These are phyloP conservation scores for Cryptus armator DNA, from an alignment of 2,888 invertebrate genomes.

Conservation along the genomic window DNA sequence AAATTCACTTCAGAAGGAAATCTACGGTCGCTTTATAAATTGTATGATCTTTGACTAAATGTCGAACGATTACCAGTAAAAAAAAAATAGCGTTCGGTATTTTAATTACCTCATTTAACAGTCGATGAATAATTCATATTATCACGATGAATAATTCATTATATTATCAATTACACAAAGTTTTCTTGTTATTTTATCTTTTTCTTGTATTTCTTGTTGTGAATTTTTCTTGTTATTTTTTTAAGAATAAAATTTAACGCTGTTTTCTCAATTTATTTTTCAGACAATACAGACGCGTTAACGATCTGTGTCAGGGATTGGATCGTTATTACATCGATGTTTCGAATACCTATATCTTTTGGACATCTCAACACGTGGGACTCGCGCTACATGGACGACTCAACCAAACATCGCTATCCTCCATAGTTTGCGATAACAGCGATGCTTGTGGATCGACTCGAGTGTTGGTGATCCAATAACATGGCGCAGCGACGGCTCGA, in stretches of 20 bases:
- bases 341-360: neutral
- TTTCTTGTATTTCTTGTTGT: no score
- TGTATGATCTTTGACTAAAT: no score
- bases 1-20: no score
- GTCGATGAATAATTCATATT: neutral
- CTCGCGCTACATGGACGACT: conserved; percentile 40
- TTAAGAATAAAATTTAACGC: neutral
- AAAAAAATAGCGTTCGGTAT: no score
- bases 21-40: no score
- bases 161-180: neutral
- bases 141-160: no score
- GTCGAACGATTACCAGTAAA: no score
- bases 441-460: conserved; percentile 53
- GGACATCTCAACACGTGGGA: conserved; percentile 1
- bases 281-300: neutral
- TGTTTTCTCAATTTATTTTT: conserved; percentile 22
- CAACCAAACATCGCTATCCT: conserved; percentile 38
- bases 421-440: conserved; percentile 65
- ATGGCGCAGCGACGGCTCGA: conserved; percentile 32
- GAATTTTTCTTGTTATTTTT: no score
- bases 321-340: neutral
- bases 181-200: no score
- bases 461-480: conserved; percentile 55
- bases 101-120: no score
- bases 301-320: neutral